phyloP scores from a whole-genome alignment of 2,113 vertebrate species.

The Hucho hucho region DNA sequence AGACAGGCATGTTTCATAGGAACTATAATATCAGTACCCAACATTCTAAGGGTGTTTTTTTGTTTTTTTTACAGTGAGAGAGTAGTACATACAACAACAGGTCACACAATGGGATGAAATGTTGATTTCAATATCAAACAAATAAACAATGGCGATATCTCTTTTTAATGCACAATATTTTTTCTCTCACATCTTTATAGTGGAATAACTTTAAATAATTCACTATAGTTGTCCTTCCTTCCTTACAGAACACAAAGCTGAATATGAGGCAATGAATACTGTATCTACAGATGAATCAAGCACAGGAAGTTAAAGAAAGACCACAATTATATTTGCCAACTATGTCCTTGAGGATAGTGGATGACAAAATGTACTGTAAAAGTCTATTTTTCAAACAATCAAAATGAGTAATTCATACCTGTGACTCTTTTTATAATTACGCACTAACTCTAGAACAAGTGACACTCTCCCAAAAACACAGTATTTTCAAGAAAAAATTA shows the following conservation, averaged over 20 bases:
- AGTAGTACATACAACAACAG: conserved; percentile 57
- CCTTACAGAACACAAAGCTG: conserved; percentile 70
- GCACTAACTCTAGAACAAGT: conserved; percentile 73
- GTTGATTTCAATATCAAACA: conserved; percentile 55
- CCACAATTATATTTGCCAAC: conserved; percentile 66
- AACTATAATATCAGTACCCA: conserved; percentile 28
- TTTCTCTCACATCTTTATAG: conserved; percentile 39
- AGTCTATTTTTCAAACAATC: conserved; percentile 58
- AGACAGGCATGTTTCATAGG: conserved; percentile 48
- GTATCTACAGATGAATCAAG: conserved; percentile 68
- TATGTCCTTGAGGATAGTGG: conserved; percentile 67
- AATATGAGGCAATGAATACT: conserved; percentile 64
- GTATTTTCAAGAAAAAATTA: conserved; percentile 74
- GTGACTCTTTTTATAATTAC: conserved; percentile 71
- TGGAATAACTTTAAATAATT: conserved; percentile 60
- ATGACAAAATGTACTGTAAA: conserved; percentile 73
- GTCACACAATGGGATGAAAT: conserved; percentile 68
- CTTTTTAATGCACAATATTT: conserved; percentile 65
- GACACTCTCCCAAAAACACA: conserved; percentile 72
- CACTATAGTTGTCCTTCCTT: conserved; percentile 50
- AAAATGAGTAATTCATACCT: conserved; percentile 71
- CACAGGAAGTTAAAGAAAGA: conserved; percentile 67
- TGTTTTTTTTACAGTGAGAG: conserved; percentile 24
- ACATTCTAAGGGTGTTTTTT: conserved; percentile 33
- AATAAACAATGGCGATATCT: conserved; percentile 45